Evolutionary conservation across 2,113 vertebrate genomes (phyloP), one percentile per base, ranked within the genome.

Genomic region (Syrrhaptes paradoxus): DNA sequence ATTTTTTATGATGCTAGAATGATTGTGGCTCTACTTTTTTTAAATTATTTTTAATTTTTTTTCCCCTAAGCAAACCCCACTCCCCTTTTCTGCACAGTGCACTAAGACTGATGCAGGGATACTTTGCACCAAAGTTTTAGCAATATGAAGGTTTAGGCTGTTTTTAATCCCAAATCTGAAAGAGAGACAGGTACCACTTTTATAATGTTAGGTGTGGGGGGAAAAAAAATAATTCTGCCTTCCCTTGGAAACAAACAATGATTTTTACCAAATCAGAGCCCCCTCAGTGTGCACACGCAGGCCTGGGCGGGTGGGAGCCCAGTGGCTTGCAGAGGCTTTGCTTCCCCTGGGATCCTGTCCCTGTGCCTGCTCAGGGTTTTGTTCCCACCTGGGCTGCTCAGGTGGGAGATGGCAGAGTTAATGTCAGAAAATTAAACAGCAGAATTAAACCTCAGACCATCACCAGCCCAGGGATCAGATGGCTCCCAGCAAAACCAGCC

Each of bases 71-170:
- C 45, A 66, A 87, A 9, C 6, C 14, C 9, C 6, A 5, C 5
- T 77, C 25, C 21, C 6, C 16, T 87, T 54, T 62, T 57, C 31
- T 11, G 24, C n/a, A 5, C 17, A 0, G 7, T 26, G 16, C 29
- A 10, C 6, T 16, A 13, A 71, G 36, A 87, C 31, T 13, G n/a
- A 16, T 38, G 34, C 10, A 59, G 62, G 28, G 19, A 34, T 54
- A 17, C 1, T 83, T 72, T 58, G 18, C 14, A 16, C 24, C 13
- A 21, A 43, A 77, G 3, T 78, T 75, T 66, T 66, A 31, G 62
- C 46, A 32, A 21, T 11, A 5, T 0, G 0, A 55, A 71, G 1
- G 12, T 3, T 85, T 31, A 45, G 66, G 11, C 13, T 89, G n/a
- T 16, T 83, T 87, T 73, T 58, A 43, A 57, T 26, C 14, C 73